These are phyloP conservation scores for Drosophila sucinea DNA, from an alignment of 1,140 invertebrate species.

Conservation along the genomic window DNA sequence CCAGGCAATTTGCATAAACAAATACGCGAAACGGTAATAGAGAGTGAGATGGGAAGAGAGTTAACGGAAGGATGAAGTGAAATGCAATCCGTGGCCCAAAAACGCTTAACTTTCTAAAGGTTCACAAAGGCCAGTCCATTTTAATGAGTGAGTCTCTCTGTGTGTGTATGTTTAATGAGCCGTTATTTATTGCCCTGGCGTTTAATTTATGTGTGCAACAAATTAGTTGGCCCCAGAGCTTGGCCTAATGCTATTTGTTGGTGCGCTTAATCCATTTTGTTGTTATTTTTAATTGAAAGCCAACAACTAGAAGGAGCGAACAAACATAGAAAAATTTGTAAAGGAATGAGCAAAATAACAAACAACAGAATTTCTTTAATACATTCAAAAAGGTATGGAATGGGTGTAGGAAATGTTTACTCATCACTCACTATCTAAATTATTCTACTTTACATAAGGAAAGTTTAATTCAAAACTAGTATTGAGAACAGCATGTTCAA, in stretches of 20 bases:
- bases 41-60: background rate
- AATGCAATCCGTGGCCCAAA: conserved; percentile 9
- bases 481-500: too few species aligned
- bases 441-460: too few species aligned
- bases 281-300: conserved; percentile 34
- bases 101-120: conserved; percentile 17
- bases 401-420: too few species aligned
- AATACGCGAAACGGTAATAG: conserved; percentile 40
- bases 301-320: background rate
- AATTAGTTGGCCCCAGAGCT: conserved; percentile 59
- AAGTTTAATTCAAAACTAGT: too few species aligned
- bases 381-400: background rate
- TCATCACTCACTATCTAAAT: too few species aligned
- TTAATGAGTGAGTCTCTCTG: conserved; percentile 38
- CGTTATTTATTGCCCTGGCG: conserved; percentile 73
- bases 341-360: conserved; percentile 23
- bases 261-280: conserved; percentile 54
- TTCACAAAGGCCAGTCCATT: conserved; percentile 58
- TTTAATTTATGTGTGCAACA: conserved; percentile 78
- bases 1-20: conserved; percentile 62
- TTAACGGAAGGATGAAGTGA: background rate
- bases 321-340: background rate
- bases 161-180: conserved; percentile 65
- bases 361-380: conserved; percentile 11
- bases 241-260: conserved; percentile 40